phyloP scores from a whole-genome alignment of 2,888 invertebrate genomes.

The Harpalus rubripes region DNA sequence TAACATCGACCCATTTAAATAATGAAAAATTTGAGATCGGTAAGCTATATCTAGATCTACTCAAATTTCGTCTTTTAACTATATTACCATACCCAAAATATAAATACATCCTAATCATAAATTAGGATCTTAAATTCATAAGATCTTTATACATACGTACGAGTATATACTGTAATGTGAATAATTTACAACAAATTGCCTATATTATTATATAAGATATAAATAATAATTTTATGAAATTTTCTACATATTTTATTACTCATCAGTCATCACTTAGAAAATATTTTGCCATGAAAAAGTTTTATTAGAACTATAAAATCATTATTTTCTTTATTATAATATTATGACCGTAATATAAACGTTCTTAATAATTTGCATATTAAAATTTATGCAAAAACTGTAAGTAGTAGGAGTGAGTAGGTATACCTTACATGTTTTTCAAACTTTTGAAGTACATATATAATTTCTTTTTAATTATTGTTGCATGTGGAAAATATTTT shows the following conservation, averaged over 20 bases:
- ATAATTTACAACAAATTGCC: neutral
- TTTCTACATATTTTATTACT: conserved; percentile 10
- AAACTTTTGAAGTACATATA: neutral
- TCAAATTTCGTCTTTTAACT: too few species aligned
- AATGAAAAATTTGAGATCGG: too few species aligned
- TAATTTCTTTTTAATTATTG: conserved; percentile 38
- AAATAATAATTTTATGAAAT: conserved; percentile 38
- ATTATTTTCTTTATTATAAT: neutral
- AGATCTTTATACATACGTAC: neutral
- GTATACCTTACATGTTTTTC: neutral
- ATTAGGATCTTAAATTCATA: too few species aligned
- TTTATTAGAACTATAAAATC: conserved; percentile 11
- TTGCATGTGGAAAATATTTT: conserved; percentile 23
- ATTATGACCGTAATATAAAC: neutral
- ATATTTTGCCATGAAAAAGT: neutral
- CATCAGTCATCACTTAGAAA: conserved; percentile 26
- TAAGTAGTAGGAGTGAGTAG: neutral
- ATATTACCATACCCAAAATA: neutral
- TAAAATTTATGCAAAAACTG: too few species aligned
- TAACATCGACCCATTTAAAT: too few species aligned
- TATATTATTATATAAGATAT: neutral
- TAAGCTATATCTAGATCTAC: too few species aligned
- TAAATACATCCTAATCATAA: neutral
- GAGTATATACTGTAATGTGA: neutral
- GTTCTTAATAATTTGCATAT: neutral